Base-by-base conservation (phyloP, 1,140 invertebrate species). In the Tetramorium parvispinum region DNA sequence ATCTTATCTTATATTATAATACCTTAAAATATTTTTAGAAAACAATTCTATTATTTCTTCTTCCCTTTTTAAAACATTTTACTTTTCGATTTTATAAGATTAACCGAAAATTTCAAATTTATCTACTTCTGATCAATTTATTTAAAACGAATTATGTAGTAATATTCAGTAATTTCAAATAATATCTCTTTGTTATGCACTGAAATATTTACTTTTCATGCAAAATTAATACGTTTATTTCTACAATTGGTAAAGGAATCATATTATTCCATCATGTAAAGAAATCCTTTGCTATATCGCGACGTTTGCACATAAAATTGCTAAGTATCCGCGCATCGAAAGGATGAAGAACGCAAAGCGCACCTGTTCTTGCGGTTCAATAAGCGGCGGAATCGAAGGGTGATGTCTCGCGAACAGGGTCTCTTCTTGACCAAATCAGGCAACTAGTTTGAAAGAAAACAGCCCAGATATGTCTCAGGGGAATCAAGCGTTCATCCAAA, bases 381-480 rank as follows among this genome's bases (percentile, higher is more conserved):
- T 79, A 32, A 85, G 76, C 86, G 61, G 61, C 40, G 71, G 71
- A 76, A 89, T 46, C 51, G 46, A 18, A 86, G 83, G 85, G 57
- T 78, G 16, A 78, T 53, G 32, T 87, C 73, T 87, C 85, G 61
- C 70, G 68, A 87, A 88, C 66, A 90, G 83, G 82, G 75, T 89
- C 70, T 59, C 68, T 82, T 87, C 87, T 91, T 91, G 89, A 94
- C 93, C 93, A 94, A 94, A 94, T 91, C 87, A 43, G 92, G 93
- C 88, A 92, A 92, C 91, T 85, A 73, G 91, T 88, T 87, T 27
- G 77, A 63, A 91, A 93, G 92, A 91, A 93, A 93, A 93, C 92
- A 92, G 91, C 71, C 93, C 91, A 94, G 93, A 94, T 94, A 94
- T 91, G 93, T 94, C 94, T 90, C 92, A 90, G 66, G 91, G 91